Percentiles rank a stretch among this genome's conserved stretches.
Evolutionary conservation across 2,113 vertebrate species (phyloP).

Genomic region (Gadus chalcogrammus): DNA sequence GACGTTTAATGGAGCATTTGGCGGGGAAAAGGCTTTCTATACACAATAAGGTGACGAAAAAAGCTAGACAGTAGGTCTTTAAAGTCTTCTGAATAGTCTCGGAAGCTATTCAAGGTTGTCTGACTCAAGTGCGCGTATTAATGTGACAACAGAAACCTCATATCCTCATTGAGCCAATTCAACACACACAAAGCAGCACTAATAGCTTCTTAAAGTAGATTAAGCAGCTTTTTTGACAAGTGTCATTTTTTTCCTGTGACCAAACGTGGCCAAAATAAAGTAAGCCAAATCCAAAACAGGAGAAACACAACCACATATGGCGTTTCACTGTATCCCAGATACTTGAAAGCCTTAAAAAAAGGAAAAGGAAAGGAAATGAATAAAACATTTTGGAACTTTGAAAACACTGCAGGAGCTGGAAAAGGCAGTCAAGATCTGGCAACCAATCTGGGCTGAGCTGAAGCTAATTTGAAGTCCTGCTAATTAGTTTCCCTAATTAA

Average conservation of each 20-base stretch:
- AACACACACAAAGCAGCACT: conserved; percentile 30
- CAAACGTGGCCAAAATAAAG: conserved; percentile 24
- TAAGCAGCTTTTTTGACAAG: conserved; percentile 33
- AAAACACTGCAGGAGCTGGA: conserved; percentile 23
- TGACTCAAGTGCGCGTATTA: conserved; percentile 18
- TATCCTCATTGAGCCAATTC: conserved; percentile 15
- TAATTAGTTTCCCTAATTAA: conserved; percentile 46
- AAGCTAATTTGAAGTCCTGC: conserved; percentile 45
- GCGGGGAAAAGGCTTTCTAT: neutral
- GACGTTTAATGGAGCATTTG: no score
- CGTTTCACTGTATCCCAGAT: conserved; percentile 22
- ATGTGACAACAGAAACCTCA: conserved; percentile 29
- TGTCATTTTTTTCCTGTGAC: conserved; percentile 5
- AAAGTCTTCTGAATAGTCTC: conserved; percentile 11
- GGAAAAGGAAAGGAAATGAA: no score
- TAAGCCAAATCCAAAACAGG: conserved; percentile 27
- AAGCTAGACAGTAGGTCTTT: neutral
- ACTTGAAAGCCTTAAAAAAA: conserved; percentile 24
- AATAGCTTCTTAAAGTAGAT: conserved; percentile 42
- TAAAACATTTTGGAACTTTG: conserved; percentile 21
- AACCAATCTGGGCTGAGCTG: conserved; percentile 36
- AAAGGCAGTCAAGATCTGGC: conserved; percentile 38
- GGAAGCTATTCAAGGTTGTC: neutral
- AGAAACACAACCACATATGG: conserved; percentile 14
- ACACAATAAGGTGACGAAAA: neutral